A percentile compares a stretch with the other conserved stretches of the same genome.
Evolutionary conservation across 1,140 invertebrate species (phyloP).

Genomic region (Pseudomyrmex gracilis): DNA sequence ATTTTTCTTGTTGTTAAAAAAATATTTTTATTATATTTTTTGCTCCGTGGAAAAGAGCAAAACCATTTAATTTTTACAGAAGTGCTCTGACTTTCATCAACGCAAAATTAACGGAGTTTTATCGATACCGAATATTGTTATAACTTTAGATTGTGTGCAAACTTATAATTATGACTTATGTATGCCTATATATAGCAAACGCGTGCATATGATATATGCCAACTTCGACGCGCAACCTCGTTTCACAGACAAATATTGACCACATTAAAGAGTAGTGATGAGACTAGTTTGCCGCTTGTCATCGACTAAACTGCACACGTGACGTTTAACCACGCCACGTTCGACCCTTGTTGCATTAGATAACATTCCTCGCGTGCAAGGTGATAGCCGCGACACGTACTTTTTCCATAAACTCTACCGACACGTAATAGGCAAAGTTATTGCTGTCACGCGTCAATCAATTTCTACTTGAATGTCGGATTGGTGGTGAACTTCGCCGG

Average conservation of each 20-base stretch:
- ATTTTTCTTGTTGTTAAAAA: too few species aligned
- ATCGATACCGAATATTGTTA: too few species aligned
- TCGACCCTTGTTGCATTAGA: neutral
- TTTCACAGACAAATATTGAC: conserved; percentile 47
- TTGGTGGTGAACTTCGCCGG: conserved; percentile 53
- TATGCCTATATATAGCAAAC: neutral
- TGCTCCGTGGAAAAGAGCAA: too few species aligned
- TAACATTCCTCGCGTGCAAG: conserved; percentile 29
- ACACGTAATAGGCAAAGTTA: conserved; percentile 64
- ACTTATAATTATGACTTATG: neutral
- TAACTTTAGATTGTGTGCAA: conserved; percentile 15
- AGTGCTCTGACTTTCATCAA: too few species aligned
- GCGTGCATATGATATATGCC: conserved; percentile 6
- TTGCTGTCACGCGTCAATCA: conserved; percentile 68
- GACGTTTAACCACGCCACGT: conserved; percentile 25
- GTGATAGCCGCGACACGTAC: conserved; percentile 55
- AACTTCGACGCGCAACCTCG: conserved; percentile 32
- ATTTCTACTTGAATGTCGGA: conserved; percentile 65
- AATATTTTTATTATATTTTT: too few species aligned
- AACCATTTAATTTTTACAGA: too few species aligned
- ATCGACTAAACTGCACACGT: conserved; percentile 28
- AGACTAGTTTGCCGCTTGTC: conserved; percentile 17
- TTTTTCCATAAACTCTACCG: conserved; percentile 54
- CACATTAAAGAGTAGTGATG: conserved; percentile 37
- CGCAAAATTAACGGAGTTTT: too few species aligned